Base-by-base conservation (phyloP, 2,888 invertebrate species). In the Lasioglossum calceatum region DNA sequence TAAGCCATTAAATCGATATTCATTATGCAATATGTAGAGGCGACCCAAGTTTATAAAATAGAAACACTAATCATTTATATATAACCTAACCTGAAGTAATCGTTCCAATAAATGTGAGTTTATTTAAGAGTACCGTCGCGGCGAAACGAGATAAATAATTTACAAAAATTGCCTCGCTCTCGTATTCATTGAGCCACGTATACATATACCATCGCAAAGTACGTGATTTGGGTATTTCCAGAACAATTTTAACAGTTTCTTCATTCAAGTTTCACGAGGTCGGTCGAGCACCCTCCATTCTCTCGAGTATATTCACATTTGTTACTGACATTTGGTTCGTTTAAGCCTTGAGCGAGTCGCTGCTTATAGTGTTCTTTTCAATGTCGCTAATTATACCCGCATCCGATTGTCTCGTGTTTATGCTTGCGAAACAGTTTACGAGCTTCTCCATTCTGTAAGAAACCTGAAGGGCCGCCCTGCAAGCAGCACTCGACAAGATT, bases 321-420 rank as follows among this genome's bases (percentile, higher is more conserved):
- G 50, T 19, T 50, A 39, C 19, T 7, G 32, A 32, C 19, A 19
- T 72, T 72, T 27, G 8, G 8, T 32, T 14, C 71, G 16, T 79
- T 76, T 81, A 58, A 39, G 71, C 61, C 44, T 64, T 81, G 47
- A 39, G 61, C 61, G 50, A 19, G 23, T 61, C 70, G 27, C 36
- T 47, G 72, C 54, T 61, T 36, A 36, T 5, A 72, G 44, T 64
- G 77, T 50, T 44, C 64, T 7, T 77, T 77, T 54, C 10, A n/a
- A 27, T 16, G 61, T 4, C 16, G 16, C 50, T 44, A 54, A 67
- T 77, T 64, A 67, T 50, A 27, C 58, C 27, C 42, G 67, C 70
- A n/a, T 82, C 44, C 64, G 54, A 32, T 14, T 50, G 64, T 27
- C 16, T 19, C 23, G 23, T 7, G n/a, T 32, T 32, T 42, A 70